Base-by-base conservation (phyloP, 2,113 vertebrate genomes). In the Hemiscyllium ocellatum region DNA sequence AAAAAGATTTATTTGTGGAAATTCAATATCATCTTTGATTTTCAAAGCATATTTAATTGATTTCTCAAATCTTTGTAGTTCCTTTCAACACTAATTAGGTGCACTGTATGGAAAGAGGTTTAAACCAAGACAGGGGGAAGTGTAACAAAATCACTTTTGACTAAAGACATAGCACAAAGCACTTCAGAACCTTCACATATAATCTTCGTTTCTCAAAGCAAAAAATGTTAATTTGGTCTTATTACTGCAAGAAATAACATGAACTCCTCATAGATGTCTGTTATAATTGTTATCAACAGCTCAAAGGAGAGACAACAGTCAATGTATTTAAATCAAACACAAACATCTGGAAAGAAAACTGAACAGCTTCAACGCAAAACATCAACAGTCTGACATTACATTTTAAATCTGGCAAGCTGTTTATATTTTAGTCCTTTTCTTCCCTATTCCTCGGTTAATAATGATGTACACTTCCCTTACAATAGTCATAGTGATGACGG, bases 331-430 rank as follows among this genome's bases (percentile, higher is more conserved):
- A 70, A 68, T 91, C 37, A 94, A 69, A 94, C 10, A 50, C 66
- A 72, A 95, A 13, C 94, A 72, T 95, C 93, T 95, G 93, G 42
- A 72, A 72, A 95, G 94, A 26, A 95, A 95, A 76, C 13, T 72
- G 69, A 52, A 72, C 69, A 95, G 13, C 42, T 95, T 72, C 94
- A 72, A 69, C 33, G 69, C 72, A 70, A 95, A 72, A 24, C 42
- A 52, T 95, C 69, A 95, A 72, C 20, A 72, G 94, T 52, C 68
- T 95, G 42, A 68, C 26, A 90, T 90, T 52, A 33, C 42, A 76
- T 76, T 70, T 95, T 95, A 72, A 72, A 72, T 95, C 26, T 8
- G 94, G 13, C 26, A 33, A 69, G 24, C 13, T 72, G 68, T 94
- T 69, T 33, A 70, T 50, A 29, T 50, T 72, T 90, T 72, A 52